phyloP scores from a whole-genome alignment of 2,888 invertebrate species.

The Vesta saturnalis region DNA sequence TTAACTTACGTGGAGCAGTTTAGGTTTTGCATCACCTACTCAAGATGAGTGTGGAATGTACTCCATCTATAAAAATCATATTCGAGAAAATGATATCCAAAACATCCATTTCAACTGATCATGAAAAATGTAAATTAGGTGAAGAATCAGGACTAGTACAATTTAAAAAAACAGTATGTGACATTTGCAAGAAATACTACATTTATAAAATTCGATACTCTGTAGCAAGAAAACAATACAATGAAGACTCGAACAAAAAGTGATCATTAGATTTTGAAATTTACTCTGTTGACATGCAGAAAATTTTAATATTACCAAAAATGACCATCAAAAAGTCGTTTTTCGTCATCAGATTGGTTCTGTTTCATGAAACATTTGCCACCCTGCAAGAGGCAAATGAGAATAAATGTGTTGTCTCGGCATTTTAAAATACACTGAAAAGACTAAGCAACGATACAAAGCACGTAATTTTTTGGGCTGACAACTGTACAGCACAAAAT shows the following conservation, averaged over 20 bases:
- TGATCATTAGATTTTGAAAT: background rate
- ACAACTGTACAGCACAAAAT: too few species aligned
- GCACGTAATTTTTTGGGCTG: too few species aligned
- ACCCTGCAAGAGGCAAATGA: background rate
- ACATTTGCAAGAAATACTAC: background rate
- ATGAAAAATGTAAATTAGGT: too few species aligned
- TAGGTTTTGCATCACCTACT: too few species aligned
- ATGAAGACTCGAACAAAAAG: background rate
- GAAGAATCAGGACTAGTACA: too few species aligned
- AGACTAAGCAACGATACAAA: background rate
- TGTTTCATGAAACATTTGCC: background rate
- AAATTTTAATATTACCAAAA: background rate
- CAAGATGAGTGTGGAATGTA: too few species aligned
- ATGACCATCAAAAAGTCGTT: background rate
- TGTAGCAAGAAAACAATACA: slow-evolving; percentile 1
- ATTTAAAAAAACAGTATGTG: too few species aligned
- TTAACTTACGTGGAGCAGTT: too few species aligned
- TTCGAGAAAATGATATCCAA: background rate
- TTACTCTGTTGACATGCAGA: background rate
- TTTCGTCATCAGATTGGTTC: too few species aligned
- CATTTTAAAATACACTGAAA: too few species aligned
- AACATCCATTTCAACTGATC: background rate
- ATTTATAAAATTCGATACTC: background rate
- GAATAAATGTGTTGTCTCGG: background rate
- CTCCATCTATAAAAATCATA: too few species aligned